These are phyloP conservation scores for Caenorhabditis afra DNA, from an alignment of 2,888 invertebrate species.

Conservation along the genomic window DNA sequence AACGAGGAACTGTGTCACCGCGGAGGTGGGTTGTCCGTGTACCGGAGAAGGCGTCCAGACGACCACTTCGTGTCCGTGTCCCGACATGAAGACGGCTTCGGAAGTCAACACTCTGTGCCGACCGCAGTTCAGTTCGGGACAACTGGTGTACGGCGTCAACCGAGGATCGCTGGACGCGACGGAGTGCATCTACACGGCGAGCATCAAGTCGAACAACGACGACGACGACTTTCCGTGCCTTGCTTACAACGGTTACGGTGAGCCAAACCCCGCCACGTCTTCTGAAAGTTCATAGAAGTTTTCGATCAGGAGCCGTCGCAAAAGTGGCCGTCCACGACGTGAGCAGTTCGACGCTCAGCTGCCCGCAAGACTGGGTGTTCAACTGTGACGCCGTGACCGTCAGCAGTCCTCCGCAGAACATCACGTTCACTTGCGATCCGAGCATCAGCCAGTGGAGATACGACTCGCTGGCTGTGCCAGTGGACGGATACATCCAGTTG, in stretches of 20 bases:
- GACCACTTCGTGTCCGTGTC: conserved; percentile 13
- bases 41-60: neutral
- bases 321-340: neutral
- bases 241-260: too few species aligned
- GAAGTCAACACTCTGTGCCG: too few species aligned
- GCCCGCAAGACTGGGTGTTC: conserved; percentile 8
- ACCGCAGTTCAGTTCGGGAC: too few species aligned
- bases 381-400: conserved; percentile 15
- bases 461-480: neutral
- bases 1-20: conserved; percentile 17
- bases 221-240: too few species aligned
- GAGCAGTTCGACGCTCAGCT: neutral
- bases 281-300: too few species aligned
- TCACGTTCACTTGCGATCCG: conserved; percentile 20
- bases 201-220: too few species aligned
- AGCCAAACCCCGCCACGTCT: too few species aligned
- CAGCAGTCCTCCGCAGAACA: neutral
- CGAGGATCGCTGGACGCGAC: neutral
- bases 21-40: conserved; percentile 9
- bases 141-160: neutral
- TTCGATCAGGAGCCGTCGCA: too few species aligned
- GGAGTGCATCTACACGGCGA: too few species aligned
- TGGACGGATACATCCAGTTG: conserved; percentile 6
- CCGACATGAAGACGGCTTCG: too few species aligned
- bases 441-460: conserved; percentile 5